Evolutionary conservation across 1,140 invertebrate species (phyloP).

Genomic region (Goniozus legneri): DNA sequence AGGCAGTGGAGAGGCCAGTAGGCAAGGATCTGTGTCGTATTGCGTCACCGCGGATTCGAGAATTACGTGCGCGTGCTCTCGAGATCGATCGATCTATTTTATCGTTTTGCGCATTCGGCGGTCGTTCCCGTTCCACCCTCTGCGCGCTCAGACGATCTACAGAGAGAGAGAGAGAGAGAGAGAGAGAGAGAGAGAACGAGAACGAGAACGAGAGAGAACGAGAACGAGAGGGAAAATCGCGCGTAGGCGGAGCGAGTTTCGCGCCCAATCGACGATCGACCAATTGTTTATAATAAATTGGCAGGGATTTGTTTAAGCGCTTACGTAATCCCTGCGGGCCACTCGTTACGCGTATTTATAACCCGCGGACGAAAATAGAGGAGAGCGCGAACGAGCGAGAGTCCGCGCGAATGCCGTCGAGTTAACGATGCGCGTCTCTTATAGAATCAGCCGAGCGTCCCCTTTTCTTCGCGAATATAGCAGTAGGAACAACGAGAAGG

Average conservation of each 20-base stretch:
- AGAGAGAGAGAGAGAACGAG: background rate
- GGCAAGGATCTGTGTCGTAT: too few species aligned
- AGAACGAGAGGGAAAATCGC: slow-evolving; percentile 11
- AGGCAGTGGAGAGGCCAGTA: too few species aligned
- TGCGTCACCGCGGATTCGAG: too few species aligned
- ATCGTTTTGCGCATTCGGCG: too few species aligned
- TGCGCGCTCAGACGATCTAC: too few species aligned
- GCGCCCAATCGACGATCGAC: slow-evolving; percentile 17
- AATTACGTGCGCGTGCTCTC: too few species aligned
- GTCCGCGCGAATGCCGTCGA: slow-evolving; percentile 24
- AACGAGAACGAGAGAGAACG: slow-evolving; percentile 9
- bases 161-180: slow-evolving; percentile 6
- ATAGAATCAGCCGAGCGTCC: slow-evolving; percentile 28
- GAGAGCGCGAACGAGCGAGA: too few species aligned
- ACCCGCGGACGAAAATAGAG: slow-evolving; percentile 38
- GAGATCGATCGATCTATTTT: too few species aligned
- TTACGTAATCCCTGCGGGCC: slow-evolving; percentile 36
- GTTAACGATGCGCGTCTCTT: slow-evolving; percentile 26
- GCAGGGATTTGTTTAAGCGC: slow-evolving; percentile 36
- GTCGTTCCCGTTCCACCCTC: too few species aligned
- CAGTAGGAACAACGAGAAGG: background rate
- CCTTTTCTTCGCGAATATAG: slow-evolving; percentile 7
- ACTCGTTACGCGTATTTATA: slow-evolving; percentile 33
- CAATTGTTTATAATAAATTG: slow-evolving; percentile 48
- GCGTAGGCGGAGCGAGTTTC: background rate